These are phyloP conservation scores for Dicaeum eximium DNA, from an alignment of 2,113 vertebrate genomes.

Conservation along the genomic window DNA sequence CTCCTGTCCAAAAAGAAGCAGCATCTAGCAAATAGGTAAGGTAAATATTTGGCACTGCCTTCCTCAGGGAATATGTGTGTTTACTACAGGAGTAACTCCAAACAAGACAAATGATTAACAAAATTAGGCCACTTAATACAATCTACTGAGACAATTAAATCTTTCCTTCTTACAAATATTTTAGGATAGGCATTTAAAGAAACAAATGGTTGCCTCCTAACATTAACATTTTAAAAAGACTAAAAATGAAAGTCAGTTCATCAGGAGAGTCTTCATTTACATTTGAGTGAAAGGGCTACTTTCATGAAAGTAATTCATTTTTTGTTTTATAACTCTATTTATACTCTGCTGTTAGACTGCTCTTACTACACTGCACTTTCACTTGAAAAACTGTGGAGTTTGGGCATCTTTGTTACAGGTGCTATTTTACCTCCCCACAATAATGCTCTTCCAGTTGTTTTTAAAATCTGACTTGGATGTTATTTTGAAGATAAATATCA, in stretches of 20 bases:
- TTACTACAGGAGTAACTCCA: conserved; percentile 7
- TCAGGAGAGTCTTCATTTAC: background rate
- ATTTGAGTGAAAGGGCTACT: background rate
- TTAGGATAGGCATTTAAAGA: background rate
- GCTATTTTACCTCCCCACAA: background rate
- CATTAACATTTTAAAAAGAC: background rate
- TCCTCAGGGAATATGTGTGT: background rate
- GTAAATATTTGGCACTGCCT: conserved; percentile 13
- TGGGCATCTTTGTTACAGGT: background rate
- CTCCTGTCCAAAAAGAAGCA: background rate
- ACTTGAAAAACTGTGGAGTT: background rate
- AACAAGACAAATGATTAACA: background rate
- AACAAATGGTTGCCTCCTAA: background rate
- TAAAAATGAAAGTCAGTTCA: background rate
- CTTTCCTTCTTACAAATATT: conserved; percentile 4
- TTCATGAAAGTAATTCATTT: background rate
- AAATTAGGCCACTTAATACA: conserved; percentile 28
- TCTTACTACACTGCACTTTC: background rate
- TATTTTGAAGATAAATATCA: conserved; percentile 40
- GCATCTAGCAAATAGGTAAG: background rate
- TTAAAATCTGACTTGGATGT: background rate
- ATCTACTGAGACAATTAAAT: background rate
- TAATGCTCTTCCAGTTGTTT: background rate
- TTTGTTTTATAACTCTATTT: background rate
- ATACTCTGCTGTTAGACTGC: background rate